Evolutionary conservation across 1,140 invertebrate genomes (phyloP).

Genomic region (Cryptotermes secundus): DNA sequence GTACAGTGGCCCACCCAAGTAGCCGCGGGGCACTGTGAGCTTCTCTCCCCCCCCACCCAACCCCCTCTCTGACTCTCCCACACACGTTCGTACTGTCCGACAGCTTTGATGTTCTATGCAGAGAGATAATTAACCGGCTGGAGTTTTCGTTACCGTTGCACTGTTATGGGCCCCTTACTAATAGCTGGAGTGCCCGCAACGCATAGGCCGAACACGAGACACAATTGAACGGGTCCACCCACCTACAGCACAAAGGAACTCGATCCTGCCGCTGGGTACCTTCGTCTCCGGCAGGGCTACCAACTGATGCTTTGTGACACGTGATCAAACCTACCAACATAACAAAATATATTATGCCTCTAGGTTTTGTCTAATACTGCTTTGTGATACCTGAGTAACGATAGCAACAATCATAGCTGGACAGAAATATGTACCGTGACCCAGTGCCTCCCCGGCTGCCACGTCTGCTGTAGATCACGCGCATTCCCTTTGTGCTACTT

Average conservation of each 20-base stretch:
- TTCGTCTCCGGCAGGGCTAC: not conserved
- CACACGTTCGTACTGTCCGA: not conserved
- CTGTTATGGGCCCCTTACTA: slow-evolving; percentile 4
- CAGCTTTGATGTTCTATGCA: not conserved
- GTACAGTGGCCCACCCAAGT: not conserved
- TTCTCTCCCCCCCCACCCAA: not conserved
- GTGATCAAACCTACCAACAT: not conserved
- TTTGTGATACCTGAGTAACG: not conserved
- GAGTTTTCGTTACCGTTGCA: not conserved
- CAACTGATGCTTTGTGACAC: not conserved
- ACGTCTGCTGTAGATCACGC: not conserved
- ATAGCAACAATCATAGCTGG: not conserved
- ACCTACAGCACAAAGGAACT: not conserved
- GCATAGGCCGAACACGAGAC: not conserved
- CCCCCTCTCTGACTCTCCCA: not conserved
- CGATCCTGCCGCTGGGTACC: not conserved
- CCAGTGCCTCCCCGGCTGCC: not conserved
- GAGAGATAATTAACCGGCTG: not conserved
- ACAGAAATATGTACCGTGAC: not conserved
- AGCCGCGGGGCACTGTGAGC: not conserved
- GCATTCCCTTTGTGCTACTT: not conserved
- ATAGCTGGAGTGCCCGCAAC: not conserved
- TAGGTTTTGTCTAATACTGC: not conserved
- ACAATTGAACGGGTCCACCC: not conserved
- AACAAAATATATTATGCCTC: too few relatives aligned